Base-by-base conservation (phyloP, 53 echinoderm and acorn worm species). In the Actinopyga echinites region DNA sequence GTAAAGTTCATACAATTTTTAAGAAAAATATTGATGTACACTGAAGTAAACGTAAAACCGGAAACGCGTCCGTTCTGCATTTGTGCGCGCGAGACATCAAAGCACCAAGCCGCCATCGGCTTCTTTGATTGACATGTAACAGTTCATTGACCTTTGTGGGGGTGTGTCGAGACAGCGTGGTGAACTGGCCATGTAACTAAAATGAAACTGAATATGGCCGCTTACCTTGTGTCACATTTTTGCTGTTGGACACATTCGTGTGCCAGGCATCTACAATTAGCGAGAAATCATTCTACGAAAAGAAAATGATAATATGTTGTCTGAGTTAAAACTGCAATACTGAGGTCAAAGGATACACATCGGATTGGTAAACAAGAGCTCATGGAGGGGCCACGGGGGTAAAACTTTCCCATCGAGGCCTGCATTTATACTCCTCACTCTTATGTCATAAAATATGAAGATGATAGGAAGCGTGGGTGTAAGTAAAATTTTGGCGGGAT, bases 241-340 rank as follows among this genome's bases (percentile, higher is more conserved):
- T 53, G 55, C 31, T 55, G 56, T 30, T 56, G 26, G 57, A 55
- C 54, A 80, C 34, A 40, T 62, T 62, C 81, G 63, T 84, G 80
- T 96, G 96, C 86, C 87, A 91, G 57, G 93, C 96, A 81, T 93
- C 91, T 34, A 96, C 85, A 45, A 94, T 92, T 56, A 96, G 86
- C 75, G 93, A 92, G 85, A 96, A 96, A 66, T 90, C 88, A 73
- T 87, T 90, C 96, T 96, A 83, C 49, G 87, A 77, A 75, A 36
- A 65, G 64, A 38, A 86, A 83, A 43, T n/a, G 62, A 55, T 75
- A 53, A 75, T 75, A 75, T 71, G 40, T 24, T 24, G 68, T 34
- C 22, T 38, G 37, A 68, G 68, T 68, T 35, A 68, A 37, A 31
- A 35, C 34, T 34, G 37, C 30, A 33, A 17, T 34, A n/a, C 43